phyloP scores from a whole-genome alignment of 2,888 invertebrate genomes.

The Tetranychus piercei region DNA sequence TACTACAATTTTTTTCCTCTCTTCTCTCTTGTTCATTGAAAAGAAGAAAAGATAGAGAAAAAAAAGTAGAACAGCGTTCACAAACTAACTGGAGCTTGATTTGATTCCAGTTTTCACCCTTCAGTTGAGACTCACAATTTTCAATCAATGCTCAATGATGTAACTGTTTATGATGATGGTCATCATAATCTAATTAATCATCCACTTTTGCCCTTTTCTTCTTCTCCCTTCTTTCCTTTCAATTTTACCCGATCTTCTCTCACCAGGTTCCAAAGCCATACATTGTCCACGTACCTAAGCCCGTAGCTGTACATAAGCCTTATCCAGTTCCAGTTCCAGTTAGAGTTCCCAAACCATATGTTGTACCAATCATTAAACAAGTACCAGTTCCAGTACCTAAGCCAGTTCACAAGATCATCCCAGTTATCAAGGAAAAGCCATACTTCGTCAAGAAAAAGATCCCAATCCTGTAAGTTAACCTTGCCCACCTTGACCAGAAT shows the following conservation, averaged over 20 bases:
- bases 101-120: constrained; percentile 7
- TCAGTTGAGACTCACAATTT: background rate
- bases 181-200: background rate
- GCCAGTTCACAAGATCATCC: constrained; percentile 27
- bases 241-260: background rate
- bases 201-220: background rate
- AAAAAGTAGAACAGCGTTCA: background rate
- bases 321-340: constrained; percentile 22
- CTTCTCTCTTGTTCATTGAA: too few relatives aligned
- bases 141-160: background rate
- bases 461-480: constrained; percentile 27
- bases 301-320: constrained; percentile 27
- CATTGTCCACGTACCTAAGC: constrained; percentile 27
- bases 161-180: too few relatives aligned
- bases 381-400: constrained; percentile 26
- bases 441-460: constrained; percentile 28
- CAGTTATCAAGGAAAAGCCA: constrained; percentile 28
- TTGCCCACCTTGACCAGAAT: too few relatives aligned
- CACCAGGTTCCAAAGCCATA: constrained; percentile 28
- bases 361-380: constrained; percentile 9
- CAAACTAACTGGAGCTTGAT: background rate
- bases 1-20: too few relatives aligned
- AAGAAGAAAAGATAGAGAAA: background rate
- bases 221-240: background rate
- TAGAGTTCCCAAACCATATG: constrained; percentile 15